A percentile compares a stretch with the other conserved stretches of the same genome.
phyloP scores from a whole-genome alignment of 2,888 invertebrate genomes.

The Liodrosophila aerea region DNA sequence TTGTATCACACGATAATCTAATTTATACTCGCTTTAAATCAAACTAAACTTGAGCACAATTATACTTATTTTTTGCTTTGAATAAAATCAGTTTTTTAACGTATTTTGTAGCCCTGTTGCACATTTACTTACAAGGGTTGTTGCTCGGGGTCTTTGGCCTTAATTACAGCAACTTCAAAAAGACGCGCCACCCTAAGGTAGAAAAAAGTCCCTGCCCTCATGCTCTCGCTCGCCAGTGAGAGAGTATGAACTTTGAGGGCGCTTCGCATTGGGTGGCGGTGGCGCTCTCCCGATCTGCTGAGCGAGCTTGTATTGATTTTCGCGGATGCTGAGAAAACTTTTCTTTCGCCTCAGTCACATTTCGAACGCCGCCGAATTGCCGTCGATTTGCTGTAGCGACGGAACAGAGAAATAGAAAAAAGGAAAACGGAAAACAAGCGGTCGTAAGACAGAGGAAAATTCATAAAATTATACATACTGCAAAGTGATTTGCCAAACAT shows the following conservation, averaged over 20 bases:
- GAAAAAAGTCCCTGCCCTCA: constrained; percentile 27
- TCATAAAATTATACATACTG: constrained; percentile 61
- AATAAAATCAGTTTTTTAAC: neutral
- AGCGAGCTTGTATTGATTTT: constrained; percentile 57
- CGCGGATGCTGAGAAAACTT: no score
- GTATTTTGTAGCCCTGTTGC: constrained; percentile 41
- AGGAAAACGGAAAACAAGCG: constrained; percentile 21
- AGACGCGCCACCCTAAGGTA: constrained; percentile 43
- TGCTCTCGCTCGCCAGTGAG: neutral
- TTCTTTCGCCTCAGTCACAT: no score
- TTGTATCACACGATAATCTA: no score
- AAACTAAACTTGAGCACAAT: no score
- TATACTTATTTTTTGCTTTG: neutral
- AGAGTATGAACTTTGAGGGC: neutral
- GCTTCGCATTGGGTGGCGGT: neutral
- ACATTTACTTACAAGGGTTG: no score
- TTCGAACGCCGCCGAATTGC: constrained; percentile 51
- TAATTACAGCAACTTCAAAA: constrained; percentile 56
- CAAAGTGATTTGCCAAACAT: constrained; percentile 67
- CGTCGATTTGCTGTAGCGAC: constrained; percentile 13
- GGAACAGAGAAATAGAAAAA: constrained; percentile 17
- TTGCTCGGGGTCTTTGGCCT: constrained; percentile 63
- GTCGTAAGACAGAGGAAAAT: constrained; percentile 41
- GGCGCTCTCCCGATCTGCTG: constrained; percentile 26
- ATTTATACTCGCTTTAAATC: no score